Evolutionary conservation across 2,113 vertebrate species (phyloP).

Genomic region (Nesogale talazaci): DNA sequence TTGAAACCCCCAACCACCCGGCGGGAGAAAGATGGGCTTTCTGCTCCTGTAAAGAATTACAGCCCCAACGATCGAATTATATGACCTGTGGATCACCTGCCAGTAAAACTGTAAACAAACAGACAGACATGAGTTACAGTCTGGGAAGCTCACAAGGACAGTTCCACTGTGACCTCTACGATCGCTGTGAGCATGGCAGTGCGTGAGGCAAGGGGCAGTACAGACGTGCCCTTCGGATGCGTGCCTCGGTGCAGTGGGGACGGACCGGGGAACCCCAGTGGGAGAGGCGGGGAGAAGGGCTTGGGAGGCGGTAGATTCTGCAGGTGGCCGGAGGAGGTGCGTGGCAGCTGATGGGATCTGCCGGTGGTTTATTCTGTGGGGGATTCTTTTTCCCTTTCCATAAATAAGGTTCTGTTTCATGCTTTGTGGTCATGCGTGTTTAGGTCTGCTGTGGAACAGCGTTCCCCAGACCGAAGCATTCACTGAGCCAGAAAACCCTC

Average conservation of each 20-base stretch:
- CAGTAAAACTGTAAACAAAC: no score
- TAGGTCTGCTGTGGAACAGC: not conserved
- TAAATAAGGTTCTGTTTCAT: not conserved
- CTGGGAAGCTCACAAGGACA: no score
- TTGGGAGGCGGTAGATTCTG: not conserved
- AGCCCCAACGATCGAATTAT: no score
- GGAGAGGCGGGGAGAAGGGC: not conserved
- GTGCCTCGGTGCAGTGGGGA: not conserved
- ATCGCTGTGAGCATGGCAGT: no score
- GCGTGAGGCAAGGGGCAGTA: no score
- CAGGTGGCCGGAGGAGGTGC: not conserved
- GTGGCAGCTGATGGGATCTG: not conserved
- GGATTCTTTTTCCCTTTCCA: not conserved
- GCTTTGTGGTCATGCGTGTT: not conserved
- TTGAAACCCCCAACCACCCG: no score
- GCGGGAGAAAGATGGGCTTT: no score
- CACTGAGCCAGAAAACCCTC: not conserved
- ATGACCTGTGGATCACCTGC: no score
- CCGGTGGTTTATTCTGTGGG: not conserved
- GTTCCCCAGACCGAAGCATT: conserved; percentile 6
- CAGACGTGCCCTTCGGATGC: no score
- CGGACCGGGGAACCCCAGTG: not conserved
- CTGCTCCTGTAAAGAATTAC: no score
- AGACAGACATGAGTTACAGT: no score
- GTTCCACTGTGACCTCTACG: no score